Conservation (phyloP, 2,113 vertebrate genomes). For the Lichenostomus cassidix region DNA sequence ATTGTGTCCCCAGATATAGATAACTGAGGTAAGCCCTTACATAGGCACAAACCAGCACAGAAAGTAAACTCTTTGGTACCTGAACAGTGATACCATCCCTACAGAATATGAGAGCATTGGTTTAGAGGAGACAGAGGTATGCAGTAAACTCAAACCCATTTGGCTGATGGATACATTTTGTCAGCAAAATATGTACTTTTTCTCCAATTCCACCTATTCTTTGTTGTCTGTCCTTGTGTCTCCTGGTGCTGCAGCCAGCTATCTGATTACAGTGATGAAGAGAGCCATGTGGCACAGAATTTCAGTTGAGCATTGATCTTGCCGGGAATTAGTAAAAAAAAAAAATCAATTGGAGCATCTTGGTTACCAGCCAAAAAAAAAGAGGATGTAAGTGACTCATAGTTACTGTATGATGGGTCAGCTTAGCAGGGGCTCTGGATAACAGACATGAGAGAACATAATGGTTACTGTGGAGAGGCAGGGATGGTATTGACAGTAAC, state of each 20-base stretch:
- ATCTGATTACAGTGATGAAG: slow-evolving; percentile 37
- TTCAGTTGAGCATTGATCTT: slow-evolving; percentile 50
- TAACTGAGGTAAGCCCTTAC: background rate
- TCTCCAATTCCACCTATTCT: background rate
- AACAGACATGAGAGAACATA: slow-evolving; percentile 12
- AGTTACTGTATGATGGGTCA: background rate
- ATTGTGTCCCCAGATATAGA: background rate
- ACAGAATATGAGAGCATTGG: background rate
- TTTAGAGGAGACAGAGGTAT: background rate
- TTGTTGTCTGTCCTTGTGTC: background rate
- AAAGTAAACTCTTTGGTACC: background rate
- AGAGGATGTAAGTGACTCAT: slow-evolving; percentile 1
- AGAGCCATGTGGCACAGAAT: background rate
- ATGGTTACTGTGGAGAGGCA: slow-evolving; percentile 23
- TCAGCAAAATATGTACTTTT: background rate
- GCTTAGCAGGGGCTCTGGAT: slow-evolving; percentile 17
- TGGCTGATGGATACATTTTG: background rate
- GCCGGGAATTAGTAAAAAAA: slow-evolving; percentile 8
- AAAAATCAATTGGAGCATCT: slow-evolving; percentile 4
- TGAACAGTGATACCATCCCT: background rate
- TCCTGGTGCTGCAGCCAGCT: background rate
- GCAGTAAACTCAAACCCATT: background rate
- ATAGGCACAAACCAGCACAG: background rate
- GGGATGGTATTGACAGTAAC: slow-evolving; percentile 37
- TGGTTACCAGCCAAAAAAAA: slow-evolving; percentile 11